phyloP scores from a whole-genome alignment of 2,888 invertebrate genomes.

The Mayetiola destructor region DNA sequence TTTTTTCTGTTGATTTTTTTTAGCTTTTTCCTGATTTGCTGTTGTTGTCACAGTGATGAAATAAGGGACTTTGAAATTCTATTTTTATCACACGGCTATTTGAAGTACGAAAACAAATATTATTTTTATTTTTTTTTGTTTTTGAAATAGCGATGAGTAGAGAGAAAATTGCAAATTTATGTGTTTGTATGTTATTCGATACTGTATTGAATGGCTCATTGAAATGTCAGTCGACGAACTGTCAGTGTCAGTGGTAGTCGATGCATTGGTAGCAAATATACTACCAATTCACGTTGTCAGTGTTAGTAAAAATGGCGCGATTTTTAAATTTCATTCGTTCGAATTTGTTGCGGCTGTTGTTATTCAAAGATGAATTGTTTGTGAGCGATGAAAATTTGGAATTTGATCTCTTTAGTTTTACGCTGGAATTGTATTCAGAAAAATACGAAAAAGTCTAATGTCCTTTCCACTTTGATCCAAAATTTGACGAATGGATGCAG shows the following conservation, averaged over 20 bases:
- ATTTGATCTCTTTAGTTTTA: background rate
- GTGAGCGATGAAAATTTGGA: background rate
- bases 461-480: too few relatives aligned
- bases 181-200: constrained; percentile 1
- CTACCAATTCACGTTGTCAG: too few relatives aligned
- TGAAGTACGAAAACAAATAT: too few relatives aligned
- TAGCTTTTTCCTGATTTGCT: too few relatives aligned
- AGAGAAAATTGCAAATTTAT: constrained; percentile 1
- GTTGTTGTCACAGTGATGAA: background rate
- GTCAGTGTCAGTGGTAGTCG: constrained; percentile 1
- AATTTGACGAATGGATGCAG: too few relatives aligned
- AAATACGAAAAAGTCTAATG: too few relatives aligned
- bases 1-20: background rate
- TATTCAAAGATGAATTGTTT: background rate
- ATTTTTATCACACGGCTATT: constrained; percentile 7
- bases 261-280: background rate
- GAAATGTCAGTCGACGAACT: background rate
- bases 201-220: background rate
- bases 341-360: background rate
- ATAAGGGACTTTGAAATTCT: background rate
- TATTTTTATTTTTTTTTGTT: too few relatives aligned
- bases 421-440: too few relatives aligned
- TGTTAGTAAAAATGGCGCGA: too few relatives aligned
- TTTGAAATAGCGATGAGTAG: background rate
- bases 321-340: background rate